These are phyloP conservation scores for Platalea minor DNA, from an alignment of 2,797 vertebrate genomes.

Conservation along the genomic window DNA sequence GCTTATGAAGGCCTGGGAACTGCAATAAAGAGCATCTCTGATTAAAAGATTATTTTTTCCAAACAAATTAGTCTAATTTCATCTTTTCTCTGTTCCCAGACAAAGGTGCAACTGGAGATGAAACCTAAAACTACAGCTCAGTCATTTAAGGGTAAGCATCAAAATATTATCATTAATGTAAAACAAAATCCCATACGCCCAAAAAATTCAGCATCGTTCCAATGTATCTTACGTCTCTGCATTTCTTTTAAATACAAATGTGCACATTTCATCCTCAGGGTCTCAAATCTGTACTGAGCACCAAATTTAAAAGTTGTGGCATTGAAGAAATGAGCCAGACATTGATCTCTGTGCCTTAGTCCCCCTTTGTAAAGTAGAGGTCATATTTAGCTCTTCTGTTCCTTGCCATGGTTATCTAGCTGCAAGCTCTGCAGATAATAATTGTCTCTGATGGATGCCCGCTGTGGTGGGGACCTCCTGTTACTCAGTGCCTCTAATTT, in stretches of 20 bases:
- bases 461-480: background rate
- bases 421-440: background rate
- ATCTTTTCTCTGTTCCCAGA: background rate
- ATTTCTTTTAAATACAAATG: background rate
- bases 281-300: background rate
- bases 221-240: background rate
- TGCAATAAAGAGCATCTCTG: background rate
- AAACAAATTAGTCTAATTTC: background rate
- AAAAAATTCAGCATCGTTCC: background rate
- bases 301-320: background rate
- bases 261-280: background rate
- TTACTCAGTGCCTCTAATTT: background rate
- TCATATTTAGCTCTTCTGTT: background rate
- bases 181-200: background rate
- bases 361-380: background rate
- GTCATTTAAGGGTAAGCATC: background rate
- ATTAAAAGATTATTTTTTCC: background rate
- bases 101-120: background rate
- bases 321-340: background rate
- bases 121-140: background rate
- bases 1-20: background rate
- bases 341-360: background rate
- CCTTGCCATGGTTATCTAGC: background rate
- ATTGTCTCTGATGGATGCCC: background rate
- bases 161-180: background rate